Evolutionary conservation across 2,113 vertebrate species (phyloP).

Genomic region (Pituophis catenifer): DNA sequence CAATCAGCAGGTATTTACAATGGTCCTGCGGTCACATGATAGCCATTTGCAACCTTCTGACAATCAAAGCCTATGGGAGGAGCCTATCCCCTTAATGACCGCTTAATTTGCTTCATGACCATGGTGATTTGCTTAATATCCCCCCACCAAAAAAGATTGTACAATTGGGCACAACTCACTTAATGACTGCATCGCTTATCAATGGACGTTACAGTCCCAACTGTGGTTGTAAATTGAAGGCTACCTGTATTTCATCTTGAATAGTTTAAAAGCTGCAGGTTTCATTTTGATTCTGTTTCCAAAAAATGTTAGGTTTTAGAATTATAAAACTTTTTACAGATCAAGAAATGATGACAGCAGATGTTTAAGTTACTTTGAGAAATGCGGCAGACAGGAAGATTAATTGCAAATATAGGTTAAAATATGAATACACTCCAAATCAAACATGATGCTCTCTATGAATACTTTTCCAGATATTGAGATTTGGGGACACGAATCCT

Average conservation of each 20-base stretch:
- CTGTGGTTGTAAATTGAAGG: background rate
- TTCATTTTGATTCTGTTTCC: background rate
- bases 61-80: background rate
- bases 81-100: background rate
- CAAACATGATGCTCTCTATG: background rate
- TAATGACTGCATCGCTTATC: background rate
- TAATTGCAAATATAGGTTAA: background rate
- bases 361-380: background rate
- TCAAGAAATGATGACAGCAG: background rate
- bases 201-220: background rate
- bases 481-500: background rate
- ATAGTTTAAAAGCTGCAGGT: background rate
- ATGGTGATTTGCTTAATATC: background rate
- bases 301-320: background rate
- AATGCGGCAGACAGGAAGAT: background rate
- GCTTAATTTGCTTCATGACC: background rate
- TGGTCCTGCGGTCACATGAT: background rate
- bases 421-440: background rate
- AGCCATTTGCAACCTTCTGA: background rate
- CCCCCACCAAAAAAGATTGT: background rate
- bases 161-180: background rate
- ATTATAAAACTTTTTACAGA: background rate
- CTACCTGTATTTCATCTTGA: background rate
- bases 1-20: background rate
- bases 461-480: background rate